These are phyloP conservation scores for Megaceryle torquata DNA, from an alignment of 2,113 vertebrate species.

Conservation along the genomic window DNA sequence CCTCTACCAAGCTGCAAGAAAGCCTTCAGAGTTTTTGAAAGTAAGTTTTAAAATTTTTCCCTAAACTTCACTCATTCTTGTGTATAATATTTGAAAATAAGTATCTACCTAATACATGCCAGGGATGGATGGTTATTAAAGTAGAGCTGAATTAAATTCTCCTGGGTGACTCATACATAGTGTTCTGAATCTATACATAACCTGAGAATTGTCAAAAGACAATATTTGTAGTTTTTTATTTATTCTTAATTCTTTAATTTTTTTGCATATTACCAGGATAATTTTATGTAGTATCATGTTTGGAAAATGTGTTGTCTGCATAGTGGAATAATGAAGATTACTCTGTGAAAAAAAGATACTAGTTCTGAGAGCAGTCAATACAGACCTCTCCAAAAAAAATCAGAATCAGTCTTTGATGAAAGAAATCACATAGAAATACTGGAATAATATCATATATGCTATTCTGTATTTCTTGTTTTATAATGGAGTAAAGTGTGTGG, in stretches of 20 bases:
- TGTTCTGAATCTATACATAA: not conserved
- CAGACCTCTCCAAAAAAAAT: not conserved
- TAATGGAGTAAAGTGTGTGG: too few relatives aligned
- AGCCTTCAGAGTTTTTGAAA: conserved; percentile 78
- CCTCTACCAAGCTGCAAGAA: conserved; percentile 79
- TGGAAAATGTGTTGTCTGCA: not conserved
- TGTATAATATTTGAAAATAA: not conserved
- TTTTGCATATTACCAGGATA: not conserved
- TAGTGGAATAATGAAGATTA: not conserved
- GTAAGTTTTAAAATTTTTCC: conserved; percentile 60
- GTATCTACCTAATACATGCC: not conserved
- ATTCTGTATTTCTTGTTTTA: not conserved
- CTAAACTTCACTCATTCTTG: not conserved
- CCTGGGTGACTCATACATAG: not conserved
- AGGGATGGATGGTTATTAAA: not conserved
- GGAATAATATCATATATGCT: not conserved
- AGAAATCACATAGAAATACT: not conserved
- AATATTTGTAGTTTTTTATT: not conserved
- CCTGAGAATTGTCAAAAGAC: not conserved
- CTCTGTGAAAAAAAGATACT: not conserved
- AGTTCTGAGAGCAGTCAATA: not conserved
- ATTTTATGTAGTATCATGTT: not conserved
- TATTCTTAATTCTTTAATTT: not conserved
- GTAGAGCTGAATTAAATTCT: not conserved
- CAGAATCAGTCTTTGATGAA: not conserved